Conservation (phyloP, 1,140 invertebrate species). For the Penaeus vannamei region DNA sequence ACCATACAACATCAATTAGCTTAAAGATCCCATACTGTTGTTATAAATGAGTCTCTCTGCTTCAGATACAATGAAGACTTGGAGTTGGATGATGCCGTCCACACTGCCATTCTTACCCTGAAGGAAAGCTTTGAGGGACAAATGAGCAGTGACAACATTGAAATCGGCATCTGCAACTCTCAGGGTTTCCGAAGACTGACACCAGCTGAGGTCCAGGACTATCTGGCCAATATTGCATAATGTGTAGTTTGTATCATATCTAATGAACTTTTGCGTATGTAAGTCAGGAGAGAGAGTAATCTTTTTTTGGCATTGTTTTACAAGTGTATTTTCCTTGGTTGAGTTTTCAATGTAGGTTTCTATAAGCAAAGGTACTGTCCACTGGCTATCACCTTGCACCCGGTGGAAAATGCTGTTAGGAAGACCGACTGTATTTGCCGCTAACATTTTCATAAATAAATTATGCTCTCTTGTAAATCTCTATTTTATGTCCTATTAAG, state of each 20-base stretch:
- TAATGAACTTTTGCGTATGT: not conserved
- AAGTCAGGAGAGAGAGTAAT: not conserved
- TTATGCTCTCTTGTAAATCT: too few relatives aligned
- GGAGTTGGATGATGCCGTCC: constrained; percentile 99
- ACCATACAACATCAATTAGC: not conserved
- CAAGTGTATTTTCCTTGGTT: not conserved
- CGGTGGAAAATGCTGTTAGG: not conserved
- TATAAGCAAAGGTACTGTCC: not conserved
- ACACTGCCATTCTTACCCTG: constrained; percentile 97
- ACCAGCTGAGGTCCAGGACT: constrained; percentile 96
- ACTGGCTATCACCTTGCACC: not conserved
- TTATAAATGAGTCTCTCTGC: constrained; percentile 51
- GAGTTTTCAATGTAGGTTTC: not conserved
- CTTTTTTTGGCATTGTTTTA: not conserved
- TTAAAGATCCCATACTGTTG: not conserved
- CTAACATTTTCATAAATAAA: too few relatives aligned
- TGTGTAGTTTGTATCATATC: not conserved
- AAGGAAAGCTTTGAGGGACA: constrained; percentile 99
- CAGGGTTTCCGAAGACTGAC: constrained; percentile 92
- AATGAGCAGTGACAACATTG: constrained; percentile 99
- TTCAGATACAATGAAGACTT: constrained; percentile 94
- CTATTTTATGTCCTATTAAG: too few relatives aligned
- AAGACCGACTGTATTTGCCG: too few relatives aligned
- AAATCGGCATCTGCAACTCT: constrained; percentile 96
- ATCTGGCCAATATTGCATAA: constrained; percentile 87